These are phyloP conservation scores for Andrena praecox DNA, from an alignment of 2,888 invertebrate species.

Conservation along the genomic window DNA sequence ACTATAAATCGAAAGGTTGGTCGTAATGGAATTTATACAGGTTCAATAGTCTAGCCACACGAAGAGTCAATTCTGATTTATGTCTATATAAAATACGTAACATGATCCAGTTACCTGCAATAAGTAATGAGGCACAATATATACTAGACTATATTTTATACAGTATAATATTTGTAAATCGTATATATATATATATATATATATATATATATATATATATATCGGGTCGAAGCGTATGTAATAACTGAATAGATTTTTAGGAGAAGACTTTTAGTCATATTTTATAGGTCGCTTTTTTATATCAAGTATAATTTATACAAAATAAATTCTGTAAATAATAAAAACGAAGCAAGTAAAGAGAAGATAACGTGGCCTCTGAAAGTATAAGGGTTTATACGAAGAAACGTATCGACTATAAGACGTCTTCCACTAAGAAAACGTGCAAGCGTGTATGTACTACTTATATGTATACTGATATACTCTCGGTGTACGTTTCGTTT, in stretches of 20 bases:
- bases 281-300: constrained; percentile 72
- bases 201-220: constrained; percentile 51
- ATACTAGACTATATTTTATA: constrained; percentile 80
- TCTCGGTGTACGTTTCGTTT: constrained; percentile 50
- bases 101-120: constrained; percentile 71
- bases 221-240: constrained; percentile 58
- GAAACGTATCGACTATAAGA: constrained; percentile 44
- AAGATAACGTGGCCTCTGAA: constrained; percentile 69
- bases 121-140: constrained; percentile 77
- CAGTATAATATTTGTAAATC: constrained; percentile 76
- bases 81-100: constrained; percentile 62
- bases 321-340: constrained; percentile 52
- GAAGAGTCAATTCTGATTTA: constrained; percentile 68
- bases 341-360: constrained; percentile 35
- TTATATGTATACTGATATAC: constrained; percentile 42
- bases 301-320: constrained; percentile 64
- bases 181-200: constrained; percentile 8
- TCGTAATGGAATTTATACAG: constrained; percentile 36
- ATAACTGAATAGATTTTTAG: constrained; percentile 72
- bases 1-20: constrained; percentile 19
- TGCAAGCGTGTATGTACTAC: constrained; percentile 63
- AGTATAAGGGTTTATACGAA: constrained; percentile 57
- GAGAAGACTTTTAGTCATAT: constrained; percentile 72
- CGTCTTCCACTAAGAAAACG: constrained; percentile 77
- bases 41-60: constrained; percentile 59